Percentiles rank a stretch among this genome's conserved stretches.
phyloP scores from a whole-genome alignment of 92 coral and sea anemone genomes.

The Phenganax subtilis region DNA sequence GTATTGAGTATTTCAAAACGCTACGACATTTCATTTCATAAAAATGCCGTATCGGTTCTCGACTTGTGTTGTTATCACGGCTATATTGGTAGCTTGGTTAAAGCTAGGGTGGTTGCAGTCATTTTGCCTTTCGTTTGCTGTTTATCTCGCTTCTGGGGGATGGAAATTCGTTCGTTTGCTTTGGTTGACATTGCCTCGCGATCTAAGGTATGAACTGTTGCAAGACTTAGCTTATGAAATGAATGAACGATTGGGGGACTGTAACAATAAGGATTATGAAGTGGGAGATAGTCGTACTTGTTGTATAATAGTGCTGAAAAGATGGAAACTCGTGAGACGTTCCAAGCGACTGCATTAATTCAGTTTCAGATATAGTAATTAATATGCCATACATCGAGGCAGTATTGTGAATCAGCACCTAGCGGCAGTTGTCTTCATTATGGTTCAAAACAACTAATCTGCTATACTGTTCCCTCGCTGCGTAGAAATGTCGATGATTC shows the following conservation, averaged over 20 bases:
- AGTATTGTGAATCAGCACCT: too few relatives aligned
- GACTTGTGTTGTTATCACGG: not conserved
- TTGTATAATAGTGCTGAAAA: too few relatives aligned
- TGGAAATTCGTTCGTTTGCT: conserved; percentile 18
- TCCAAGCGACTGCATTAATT: too few relatives aligned
- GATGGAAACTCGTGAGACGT: too few relatives aligned
- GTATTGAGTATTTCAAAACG: not conserved
- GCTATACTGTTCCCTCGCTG: too few relatives aligned
- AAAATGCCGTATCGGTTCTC: not conserved
- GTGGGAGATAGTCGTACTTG: too few relatives aligned
- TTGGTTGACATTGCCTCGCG: conserved; percentile 13
- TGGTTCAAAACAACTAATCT: too few relatives aligned
- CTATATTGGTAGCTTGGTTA: not conserved
- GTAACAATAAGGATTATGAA: not conserved
- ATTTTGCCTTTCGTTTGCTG: not conserved
- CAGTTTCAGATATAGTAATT: too few relatives aligned
- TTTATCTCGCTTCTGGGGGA: conserved; percentile 12
- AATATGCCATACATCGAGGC: too few relatives aligned
- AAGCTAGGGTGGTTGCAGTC: not conserved
- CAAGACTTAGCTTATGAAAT: not conserved
- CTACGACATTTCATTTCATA: not conserved
- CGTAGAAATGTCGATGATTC: too few relatives aligned
- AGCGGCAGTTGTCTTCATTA: too few relatives aligned
- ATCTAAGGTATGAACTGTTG: not conserved
- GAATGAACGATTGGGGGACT: not conserved